Percentiles rank a stretch among this genome's conserved stretches.
phyloP scores from a whole-genome alignment of 2,888 invertebrate genomes.

The Erannis defoliaria region DNA sequence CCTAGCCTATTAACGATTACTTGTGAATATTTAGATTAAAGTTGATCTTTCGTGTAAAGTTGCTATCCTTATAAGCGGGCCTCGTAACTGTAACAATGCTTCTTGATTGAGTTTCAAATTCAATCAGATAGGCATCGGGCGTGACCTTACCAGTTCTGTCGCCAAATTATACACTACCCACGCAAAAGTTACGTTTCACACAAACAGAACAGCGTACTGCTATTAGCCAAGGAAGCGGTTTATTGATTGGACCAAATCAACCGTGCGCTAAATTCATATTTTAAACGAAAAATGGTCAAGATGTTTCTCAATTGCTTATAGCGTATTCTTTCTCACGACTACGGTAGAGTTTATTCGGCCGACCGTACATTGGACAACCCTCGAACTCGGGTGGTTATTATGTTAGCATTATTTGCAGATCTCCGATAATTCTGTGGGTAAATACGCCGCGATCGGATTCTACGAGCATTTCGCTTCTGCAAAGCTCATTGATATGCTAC shows the following conservation, averaged over 20 bases:
- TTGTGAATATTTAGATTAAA: not conserved
- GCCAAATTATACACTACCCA: slow-evolving; percentile 19
- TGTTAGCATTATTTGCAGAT: slow-evolving; percentile 33
- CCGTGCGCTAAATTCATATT: slow-evolving; percentile 1
- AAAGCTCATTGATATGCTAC: slow-evolving; percentile 1
- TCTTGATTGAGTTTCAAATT: slow-evolving; percentile 19
- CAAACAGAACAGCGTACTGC: slow-evolving; percentile 2
- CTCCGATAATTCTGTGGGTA: slow-evolving; percentile 24
- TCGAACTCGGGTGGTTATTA: slow-evolving; percentile 21
- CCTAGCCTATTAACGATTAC: not conserved
- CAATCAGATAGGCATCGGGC: slow-evolving; percentile 14
- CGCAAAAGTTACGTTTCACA: slow-evolving; percentile 3
- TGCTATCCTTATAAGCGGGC: slow-evolving; percentile 4
- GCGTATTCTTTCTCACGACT: slow-evolving; percentile 1
- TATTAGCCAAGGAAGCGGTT: not conserved
- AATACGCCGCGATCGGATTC: slow-evolving; percentile 15
- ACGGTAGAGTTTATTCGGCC: slow-evolving; percentile 1
- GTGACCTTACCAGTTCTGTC: slow-evolving; percentile 11
- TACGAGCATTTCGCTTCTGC: slow-evolving; percentile 4
- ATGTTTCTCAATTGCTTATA: not conserved
- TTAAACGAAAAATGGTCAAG: slow-evolving; percentile 5
- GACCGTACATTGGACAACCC: slow-evolving; percentile 8
- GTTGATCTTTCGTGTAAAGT: not conserved
- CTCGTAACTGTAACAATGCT: slow-evolving; percentile 4
- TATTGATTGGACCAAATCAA: slow-evolving; percentile 4